Evolutionary conservation across 2,888 invertebrate genomes (phyloP).

Genomic region (Amaurobius ferox): DNA sequence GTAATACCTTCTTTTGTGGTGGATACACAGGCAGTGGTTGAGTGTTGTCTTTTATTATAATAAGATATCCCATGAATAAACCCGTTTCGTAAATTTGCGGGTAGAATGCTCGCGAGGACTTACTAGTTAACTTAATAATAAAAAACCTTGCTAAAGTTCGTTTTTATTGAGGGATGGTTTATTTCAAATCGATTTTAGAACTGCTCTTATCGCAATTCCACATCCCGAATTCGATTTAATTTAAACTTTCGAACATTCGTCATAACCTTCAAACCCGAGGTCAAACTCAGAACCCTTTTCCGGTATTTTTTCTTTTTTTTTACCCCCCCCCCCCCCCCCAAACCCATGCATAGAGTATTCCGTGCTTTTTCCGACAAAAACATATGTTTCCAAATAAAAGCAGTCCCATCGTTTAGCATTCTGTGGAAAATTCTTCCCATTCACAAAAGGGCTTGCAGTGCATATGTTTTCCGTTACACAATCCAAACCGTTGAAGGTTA

Average conservation of each 20-base stretch:
- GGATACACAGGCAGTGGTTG: no score
- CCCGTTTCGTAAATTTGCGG: no score
- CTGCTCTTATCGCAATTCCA: no score
- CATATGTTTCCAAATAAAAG: slow-evolving; percentile 19
- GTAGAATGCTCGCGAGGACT: no score
- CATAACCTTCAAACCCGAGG: slow-evolving; percentile 3
- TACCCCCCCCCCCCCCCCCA: neutral
- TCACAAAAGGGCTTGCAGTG: slow-evolving; percentile 29
- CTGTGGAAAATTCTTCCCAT: slow-evolving; percentile 4
- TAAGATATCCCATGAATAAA: no score
- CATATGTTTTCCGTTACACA: slow-evolving; percentile 20
- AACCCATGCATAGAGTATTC: neutral
- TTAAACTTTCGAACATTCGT: neutral
- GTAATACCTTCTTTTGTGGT: no score
- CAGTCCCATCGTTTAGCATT: slow-evolving; percentile 2
- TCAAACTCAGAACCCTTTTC: neutral
- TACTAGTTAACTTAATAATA: no score
- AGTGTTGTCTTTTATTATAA: no score
- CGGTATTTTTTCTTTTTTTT: slow-evolving; percentile 7
- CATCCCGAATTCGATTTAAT: no score
- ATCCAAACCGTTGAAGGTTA: slow-evolving; percentile 49
- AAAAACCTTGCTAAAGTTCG: no score
- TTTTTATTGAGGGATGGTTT: no score
- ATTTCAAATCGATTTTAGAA: no score
- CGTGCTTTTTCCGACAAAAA: slow-evolving; percentile 3